Base-by-base conservation (phyloP, 2,888 invertebrate genomes). In the Poecilobothrus nobilitatus region DNA sequence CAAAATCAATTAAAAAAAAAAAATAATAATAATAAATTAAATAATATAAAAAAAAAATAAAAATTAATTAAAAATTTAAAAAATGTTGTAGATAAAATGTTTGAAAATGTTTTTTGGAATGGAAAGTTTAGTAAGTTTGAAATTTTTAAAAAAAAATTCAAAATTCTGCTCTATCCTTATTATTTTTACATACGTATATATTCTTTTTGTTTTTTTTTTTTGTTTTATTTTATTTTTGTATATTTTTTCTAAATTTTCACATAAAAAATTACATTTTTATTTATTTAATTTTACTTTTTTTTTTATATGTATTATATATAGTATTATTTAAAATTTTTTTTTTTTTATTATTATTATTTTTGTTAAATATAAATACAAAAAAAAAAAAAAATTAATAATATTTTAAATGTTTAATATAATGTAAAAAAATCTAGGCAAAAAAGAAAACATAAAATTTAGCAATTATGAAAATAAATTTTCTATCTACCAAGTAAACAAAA, bases 11-110 rank as follows among this genome's bases (percentile, higher is more conserved):
- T 20, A 21, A 21, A 62, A 63, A 63, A 37, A 20, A 63, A 67
- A 6, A 53, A 1, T 6, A 34, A 63, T 6, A 34, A 63, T 22
- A 34, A 27, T 18, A 63, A 63, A 22, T 20, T 18, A 41, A 63
- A 37, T 20, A 65, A 68, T 64, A 66, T 63, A 53, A 41, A 53
- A 65, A 61, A 41, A 63, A 22, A 18, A 53, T 18, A 53, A 12
- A 53, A 12, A 53, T 53, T 18, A 53, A 53, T 15, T 12, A 1
- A 53, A 53, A 53, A 53, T 53, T 53, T 53, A 53, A 53, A 12
- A 53, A 53, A 53, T 53, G 53, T 53, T 53, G 9, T 53, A 53
- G 41, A n/a, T 6, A 53, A 53, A 53, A 53, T 53, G 53, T 53
- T 53, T 18, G 53, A 53, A 15, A 53, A 53, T 53, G 18, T 53